Percentiles rank a stretch among this genome's conserved stretches.
phyloP scores from a whole-genome alignment of 2,888 invertebrate genomes.

The Eurytoma californica region DNA sequence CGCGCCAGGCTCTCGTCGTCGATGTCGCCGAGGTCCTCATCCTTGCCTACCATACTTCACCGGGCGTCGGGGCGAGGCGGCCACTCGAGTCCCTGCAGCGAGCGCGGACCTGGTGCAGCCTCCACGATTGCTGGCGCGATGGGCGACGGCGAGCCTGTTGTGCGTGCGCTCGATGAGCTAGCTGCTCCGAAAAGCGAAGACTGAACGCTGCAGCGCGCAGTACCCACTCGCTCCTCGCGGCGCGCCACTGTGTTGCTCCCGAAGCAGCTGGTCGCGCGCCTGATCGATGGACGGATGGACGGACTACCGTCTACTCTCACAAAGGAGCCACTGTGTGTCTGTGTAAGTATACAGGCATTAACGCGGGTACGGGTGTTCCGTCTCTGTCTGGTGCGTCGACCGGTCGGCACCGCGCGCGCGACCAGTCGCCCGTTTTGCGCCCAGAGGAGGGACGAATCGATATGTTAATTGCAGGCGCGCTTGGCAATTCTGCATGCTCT shows the following conservation, averaged over 20 bases:
- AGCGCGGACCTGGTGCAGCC: no score
- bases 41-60: conserved; percentile 51
- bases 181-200: not conserved
- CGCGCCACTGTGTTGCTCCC: not conserved
- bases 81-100: not conserved
- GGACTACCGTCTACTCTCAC: not conserved
- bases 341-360: no score
- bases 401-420: no score
- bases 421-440: no score
- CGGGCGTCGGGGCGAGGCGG: not conserved
- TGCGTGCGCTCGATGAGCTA: not conserved
- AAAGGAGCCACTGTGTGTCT: no score
- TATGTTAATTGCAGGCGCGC: no score
- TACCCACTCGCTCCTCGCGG: no score
- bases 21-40: conserved; percentile 38
- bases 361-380: not conserved
- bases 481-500: no score
- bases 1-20: conserved; percentile 60
- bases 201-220: not conserved
- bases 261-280: conserved; percentile 33
- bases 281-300: conserved; percentile 41
- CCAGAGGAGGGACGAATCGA: no score
- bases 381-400: no score
- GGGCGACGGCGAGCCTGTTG: not conserved
- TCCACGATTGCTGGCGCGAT: no score